Percentiles rank a stretch among this genome's conserved stretches.
phyloP scores from a whole-genome alignment of 2,113 vertebrate species.

The Alligator mississippiensis region DNA sequence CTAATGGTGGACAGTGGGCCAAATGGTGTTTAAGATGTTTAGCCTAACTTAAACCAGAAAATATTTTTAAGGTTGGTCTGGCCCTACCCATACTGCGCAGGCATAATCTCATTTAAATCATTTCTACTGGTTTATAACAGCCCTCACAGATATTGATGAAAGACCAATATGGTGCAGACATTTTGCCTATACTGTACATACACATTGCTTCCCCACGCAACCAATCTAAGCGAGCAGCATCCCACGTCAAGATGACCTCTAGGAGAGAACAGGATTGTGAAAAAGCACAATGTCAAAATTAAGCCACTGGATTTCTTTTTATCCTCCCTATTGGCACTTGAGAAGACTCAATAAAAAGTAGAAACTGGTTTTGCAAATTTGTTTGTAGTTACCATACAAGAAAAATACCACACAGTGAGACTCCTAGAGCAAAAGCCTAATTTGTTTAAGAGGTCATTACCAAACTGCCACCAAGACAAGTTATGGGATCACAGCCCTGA shows the following conservation, averaged over 20 bases:
- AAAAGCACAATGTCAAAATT: not conserved
- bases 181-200: not conserved
- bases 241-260: rapidly evolving
- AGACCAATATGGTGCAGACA: not conserved
- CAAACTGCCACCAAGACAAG: not conserved
- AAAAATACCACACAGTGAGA: not conserved
- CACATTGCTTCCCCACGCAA: not conserved
- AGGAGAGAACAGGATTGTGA: not conserved
- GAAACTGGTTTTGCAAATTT: not conserved
- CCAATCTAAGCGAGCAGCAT: not conserved
- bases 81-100: not conserved
- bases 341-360: not conserved
- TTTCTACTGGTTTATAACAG: not conserved
- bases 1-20: not conserved
- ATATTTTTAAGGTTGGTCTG: not conserved
- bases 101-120: not conserved
- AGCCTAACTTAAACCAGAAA: not conserved
- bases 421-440: not conserved
- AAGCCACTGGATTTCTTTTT: not conserved
- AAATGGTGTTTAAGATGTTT: not conserved
- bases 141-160: not conserved
- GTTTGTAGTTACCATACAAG: not conserved
- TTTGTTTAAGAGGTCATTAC: not conserved
- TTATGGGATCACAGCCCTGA: not conserved
- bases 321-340: not conserved